Conservation (phyloP, 2,113 vertebrate species). For the Corythaixoides concolor region DNA sequence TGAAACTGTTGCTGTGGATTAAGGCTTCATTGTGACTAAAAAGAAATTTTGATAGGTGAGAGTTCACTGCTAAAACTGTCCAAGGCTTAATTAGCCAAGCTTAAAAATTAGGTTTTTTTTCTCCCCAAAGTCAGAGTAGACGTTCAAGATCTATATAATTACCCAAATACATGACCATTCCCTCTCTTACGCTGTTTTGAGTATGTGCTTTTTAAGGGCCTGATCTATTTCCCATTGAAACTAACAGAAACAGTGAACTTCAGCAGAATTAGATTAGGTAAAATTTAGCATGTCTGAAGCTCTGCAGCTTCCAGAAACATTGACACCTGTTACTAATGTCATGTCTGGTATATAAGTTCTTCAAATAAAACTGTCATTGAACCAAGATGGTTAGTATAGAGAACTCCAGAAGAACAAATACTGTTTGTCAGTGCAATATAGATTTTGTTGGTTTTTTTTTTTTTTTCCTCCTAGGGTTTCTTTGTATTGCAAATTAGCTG, state of each 20-base stretch:
- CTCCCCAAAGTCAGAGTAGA: background rate
- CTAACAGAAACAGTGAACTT: background rate
- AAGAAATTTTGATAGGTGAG: background rate
- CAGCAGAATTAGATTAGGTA: background rate
- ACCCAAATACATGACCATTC: background rate
- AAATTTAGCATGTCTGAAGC: background rate
- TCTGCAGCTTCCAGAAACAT: background rate
- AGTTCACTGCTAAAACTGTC: background rate
- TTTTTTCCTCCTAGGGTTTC: background rate
- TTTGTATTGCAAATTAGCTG: slow-evolving; percentile 33
- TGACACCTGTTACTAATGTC: background rate
- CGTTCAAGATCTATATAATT: background rate
- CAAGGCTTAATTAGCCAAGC: background rate
- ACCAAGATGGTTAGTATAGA: background rate
- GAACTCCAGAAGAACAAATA: background rate
- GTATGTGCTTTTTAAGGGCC: background rate
- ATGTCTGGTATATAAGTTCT: background rate
- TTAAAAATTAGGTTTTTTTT: background rate
- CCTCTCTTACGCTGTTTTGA: background rate
- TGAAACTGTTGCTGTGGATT: background rate
- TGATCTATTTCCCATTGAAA: background rate
- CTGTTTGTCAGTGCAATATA: background rate
- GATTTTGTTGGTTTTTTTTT: background rate
- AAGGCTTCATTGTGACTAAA: background rate
- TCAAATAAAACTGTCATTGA: background rate